A percentile compares a stretch with the other conserved stretches of the same genome.
phyloP scores from a whole-genome alignment of 2,888 invertebrate species.

The Tupiocoris notatus region DNA sequence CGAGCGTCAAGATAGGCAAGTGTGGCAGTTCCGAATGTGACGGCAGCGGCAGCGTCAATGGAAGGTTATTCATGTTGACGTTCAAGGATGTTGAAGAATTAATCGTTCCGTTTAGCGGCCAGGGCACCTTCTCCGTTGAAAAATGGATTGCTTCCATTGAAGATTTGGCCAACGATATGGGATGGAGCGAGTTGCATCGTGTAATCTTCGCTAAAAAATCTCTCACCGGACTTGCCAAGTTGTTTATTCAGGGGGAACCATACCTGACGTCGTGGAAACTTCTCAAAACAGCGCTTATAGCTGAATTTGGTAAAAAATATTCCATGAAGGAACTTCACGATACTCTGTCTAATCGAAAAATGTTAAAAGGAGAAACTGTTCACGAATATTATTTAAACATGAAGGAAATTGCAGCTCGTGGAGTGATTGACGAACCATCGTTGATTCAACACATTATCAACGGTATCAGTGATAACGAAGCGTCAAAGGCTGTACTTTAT shows the following conservation, averaged over 20 bases:
- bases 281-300: neutral
- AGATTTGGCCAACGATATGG: neutral
- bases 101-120: neutral
- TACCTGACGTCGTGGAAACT: too few species aligned
- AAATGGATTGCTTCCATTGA: neutral
- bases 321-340: neutral
- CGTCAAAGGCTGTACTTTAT: neutral
- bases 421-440: neutral
- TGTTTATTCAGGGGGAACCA: too few species aligned
- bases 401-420: slow-evolving; percentile 4
- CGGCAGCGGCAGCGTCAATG: too few species aligned
- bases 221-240: too few species aligned
- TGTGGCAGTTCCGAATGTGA: too few species aligned
- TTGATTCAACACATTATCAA: slow-evolving; percentile 20
- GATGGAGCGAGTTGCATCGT: neutral
- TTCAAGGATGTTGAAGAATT: slow-evolving; percentile 10
- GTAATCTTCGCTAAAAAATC: slow-evolving; percentile 1
- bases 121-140: slow-evolving; percentile 15
- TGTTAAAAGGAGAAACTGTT: neutral
- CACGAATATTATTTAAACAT: slow-evolving; percentile 8
- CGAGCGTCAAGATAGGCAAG: too few species aligned
- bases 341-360: neutral
- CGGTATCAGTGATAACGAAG: neutral
- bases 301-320: neutral
- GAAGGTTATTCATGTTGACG: slow-evolving; percentile 1